A percentile compares a stretch with the other conserved stretches of the same genome.
Evolutionary conservation across 2,888 invertebrate species (phyloP).

Genomic region (Camptogramma bilineatum): DNA sequence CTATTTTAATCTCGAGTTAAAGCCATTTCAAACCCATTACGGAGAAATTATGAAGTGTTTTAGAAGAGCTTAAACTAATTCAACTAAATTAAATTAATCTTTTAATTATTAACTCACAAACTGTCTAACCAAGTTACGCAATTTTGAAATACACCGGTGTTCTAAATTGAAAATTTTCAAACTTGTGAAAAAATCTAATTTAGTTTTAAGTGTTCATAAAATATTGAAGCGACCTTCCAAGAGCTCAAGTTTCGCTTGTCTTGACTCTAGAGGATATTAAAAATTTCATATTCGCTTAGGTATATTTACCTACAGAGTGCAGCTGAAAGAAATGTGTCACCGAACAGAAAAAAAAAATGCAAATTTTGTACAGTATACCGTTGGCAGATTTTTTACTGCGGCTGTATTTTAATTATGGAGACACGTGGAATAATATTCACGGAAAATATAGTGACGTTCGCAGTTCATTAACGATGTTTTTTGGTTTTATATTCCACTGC

Average conservation of each 20-base stretch:
- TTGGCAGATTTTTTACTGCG: slow-evolving; percentile 29
- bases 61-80: slow-evolving; percentile 40
- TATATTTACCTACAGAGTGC: slow-evolving; percentile 52
- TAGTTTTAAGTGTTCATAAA: slow-evolving; percentile 74
- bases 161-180: slow-evolving; percentile 42
- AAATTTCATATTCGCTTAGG: slow-evolving; percentile 64
- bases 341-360: slow-evolving; percentile 41
- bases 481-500: slow-evolving; percentile 48
- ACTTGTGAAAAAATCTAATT: slow-evolving; percentile 67
- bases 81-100: slow-evolving; percentile 38
- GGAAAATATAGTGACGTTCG: slow-evolving; percentile 37
- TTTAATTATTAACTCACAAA: slow-evolving; percentile 42
- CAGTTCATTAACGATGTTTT: slow-evolving; percentile 54
- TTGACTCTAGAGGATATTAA: slow-evolving; percentile 72
- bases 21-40: slow-evolving; percentile 29
- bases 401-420: slow-evolving; percentile 49
- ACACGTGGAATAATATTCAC: slow-evolving; percentile 37
- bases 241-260: slow-evolving; percentile 63
- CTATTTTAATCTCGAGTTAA: slow-evolving; percentile 31
- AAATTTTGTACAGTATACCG: slow-evolving; percentile 38
- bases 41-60: slow-evolving; percentile 37
- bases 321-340: slow-evolving; percentile 47
- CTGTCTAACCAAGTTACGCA: slow-evolving; percentile 39
- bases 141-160: slow-evolving; percentile 29
- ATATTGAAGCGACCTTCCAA: slow-evolving; percentile 69